A percentile compares a stretch with the other conserved stretches of the same genome.
phyloP scores from a whole-genome alignment of 2,797 vertebrate species.

The Geotrypetes seraphini region DNA sequence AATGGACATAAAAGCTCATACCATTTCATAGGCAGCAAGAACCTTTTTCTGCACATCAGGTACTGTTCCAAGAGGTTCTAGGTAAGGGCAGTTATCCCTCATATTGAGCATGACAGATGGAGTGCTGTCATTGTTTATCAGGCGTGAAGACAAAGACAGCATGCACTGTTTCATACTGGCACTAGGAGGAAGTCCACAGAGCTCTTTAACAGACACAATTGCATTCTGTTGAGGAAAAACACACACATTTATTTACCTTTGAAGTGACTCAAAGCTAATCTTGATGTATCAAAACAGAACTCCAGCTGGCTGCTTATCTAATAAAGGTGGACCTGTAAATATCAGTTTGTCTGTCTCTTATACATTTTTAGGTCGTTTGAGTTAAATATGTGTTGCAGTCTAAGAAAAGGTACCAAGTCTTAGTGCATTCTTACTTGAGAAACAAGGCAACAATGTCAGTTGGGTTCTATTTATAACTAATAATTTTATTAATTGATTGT shows the following conservation, averaged over 20 bases:
- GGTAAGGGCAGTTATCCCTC: conserved; percentile 77
- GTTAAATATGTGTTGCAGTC: not conserved
- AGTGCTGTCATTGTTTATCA: conserved; percentile 65
- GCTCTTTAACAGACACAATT: conserved; percentile 82
- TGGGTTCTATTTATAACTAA: no score
- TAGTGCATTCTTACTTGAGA: no score
- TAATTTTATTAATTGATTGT: no score
- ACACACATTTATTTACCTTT: not conserved
- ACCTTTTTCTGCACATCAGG: conserved; percentile 80
- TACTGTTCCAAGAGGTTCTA: conserved; percentile 68
- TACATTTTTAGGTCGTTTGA: not conserved
- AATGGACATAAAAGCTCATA: conserved; percentile 51
- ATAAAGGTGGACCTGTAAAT: not conserved
- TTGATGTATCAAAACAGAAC: not conserved
- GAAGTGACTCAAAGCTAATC: not conserved
- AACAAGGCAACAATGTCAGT: no score
- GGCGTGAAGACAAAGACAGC: conserved; percentile 76
- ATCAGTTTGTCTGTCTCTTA: not conserved
- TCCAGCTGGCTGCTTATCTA: not conserved
- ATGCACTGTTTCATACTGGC: conserved; percentile 95
- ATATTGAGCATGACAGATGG: conserved; percentile 73
- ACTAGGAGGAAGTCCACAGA: conserved; percentile 87
- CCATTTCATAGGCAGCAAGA: conserved; percentile 78
- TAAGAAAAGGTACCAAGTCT: no score
- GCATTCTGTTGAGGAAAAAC: conserved; percentile 56